Conservation (phyloP, 2,888 invertebrate species). For the Euzophera pinguis region DNA sequence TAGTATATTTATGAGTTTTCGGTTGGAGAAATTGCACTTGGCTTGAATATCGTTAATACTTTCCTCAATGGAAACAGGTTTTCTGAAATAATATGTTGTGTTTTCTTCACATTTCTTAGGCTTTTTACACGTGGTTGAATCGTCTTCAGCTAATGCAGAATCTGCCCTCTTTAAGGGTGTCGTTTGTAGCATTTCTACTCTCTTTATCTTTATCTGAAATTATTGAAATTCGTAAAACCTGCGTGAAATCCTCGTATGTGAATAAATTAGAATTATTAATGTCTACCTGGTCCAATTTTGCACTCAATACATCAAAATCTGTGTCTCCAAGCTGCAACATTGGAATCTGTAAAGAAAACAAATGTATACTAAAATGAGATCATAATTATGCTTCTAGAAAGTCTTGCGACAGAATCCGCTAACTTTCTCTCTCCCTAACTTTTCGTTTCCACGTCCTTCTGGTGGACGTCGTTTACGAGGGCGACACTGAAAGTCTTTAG, state of each 20-base stretch:
- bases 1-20: slow-evolving; percentile 61
- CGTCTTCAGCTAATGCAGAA: slow-evolving; percentile 18
- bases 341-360: slow-evolving; percentile 44
- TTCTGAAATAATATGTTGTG: slow-evolving; percentile 40
- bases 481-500: too few relatives aligned
- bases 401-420: too few relatives aligned
- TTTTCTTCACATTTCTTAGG: slow-evolving; percentile 27
- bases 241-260: neutral
- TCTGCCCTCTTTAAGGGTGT: slow-evolving; percentile 22
- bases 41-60: slow-evolving; percentile 19
- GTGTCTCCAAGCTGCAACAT: slow-evolving; percentile 42
- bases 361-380: too few relatives aligned
- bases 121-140: slow-evolving; percentile 24
- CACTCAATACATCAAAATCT: slow-evolving; percentile 47
- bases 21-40: slow-evolving; percentile 42
- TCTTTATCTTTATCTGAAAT: slow-evolving; percentile 43
- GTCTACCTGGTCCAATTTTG: slow-evolving; percentile 52
- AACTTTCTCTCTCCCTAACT: too few relatives aligned
- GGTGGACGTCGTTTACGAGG: too few relatives aligned
- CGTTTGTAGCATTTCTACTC: slow-evolving; percentile 29
- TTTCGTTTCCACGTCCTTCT: too few relatives aligned
- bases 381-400: too few relatives aligned
- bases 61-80: slow-evolving; percentile 22
- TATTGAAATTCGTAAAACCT: neutral
- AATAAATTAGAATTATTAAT: neutral